phyloP scores from a whole-genome alignment of 2,797 vertebrate genomes.

The Peromyscus attwateri region DNA sequence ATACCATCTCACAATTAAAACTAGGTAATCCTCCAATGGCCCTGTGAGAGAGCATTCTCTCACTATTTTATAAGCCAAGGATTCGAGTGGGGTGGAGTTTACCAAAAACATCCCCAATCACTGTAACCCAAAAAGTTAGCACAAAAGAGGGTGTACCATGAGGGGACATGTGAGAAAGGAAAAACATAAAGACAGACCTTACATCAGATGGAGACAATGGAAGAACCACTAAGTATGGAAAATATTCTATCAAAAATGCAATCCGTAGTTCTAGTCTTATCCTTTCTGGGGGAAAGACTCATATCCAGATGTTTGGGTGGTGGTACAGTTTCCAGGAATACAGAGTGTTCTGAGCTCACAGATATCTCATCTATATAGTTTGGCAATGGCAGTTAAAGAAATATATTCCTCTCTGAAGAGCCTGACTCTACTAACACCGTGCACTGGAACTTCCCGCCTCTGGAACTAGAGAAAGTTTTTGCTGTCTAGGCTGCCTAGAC shows the following conservation, averaged over 20 bases:
- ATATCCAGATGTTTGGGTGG: background rate
- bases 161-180: background rate
- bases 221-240: background rate
- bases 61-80: background rate
- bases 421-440: background rate
- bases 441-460: background rate
- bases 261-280: background rate
- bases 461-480: conserved; percentile 3
- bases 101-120: background rate
- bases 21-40: background rate
- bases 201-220: background rate
- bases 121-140: background rate
- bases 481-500: background rate
- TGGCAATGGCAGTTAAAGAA: background rate
- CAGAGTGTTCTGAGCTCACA: background rate
- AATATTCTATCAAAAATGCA: background rate
- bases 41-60: background rate
- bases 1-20: background rate
- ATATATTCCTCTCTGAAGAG: background rate
- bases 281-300: background rate
- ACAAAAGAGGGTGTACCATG: background rate
- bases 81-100: background rate
- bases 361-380: background rate
- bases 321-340: conserved; percentile 16
- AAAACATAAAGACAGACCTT: background rate